Base-by-base conservation (phyloP, 2,888 invertebrate species). In the Orchestes rusci region DNA sequence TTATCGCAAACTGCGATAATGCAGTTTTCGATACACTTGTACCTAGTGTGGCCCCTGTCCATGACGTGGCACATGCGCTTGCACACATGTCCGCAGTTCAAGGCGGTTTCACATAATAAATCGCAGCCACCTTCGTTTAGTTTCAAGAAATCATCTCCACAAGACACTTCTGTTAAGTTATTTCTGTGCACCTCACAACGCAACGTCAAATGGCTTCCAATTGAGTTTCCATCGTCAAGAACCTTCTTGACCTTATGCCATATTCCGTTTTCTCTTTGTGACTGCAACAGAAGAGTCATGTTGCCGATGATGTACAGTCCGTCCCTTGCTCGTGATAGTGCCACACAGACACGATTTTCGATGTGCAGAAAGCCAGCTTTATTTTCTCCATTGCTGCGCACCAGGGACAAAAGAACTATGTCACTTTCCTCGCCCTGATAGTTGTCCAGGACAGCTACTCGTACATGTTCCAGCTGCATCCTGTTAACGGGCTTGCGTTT, bases 391-490 rank as follows among this genome's bases (percentile, higher is more conserved):
- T 86, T 87, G 60, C 81, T 87, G 59, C 89, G 74, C 0, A 89
- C 89, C 10, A 90, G 65, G 0, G 88, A 87, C 47, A 90, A 66
- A 52, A 90, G 72, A 39, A 89, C 80, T 57, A 89, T 84, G 60
- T 79, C 79, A 59, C 76, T 81, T 70, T 87, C 88, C 59, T 86
- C 81, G 0, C 89, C 48, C 69, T 89, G 89, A 58, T 77, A 89
- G 61, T 84, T 86, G 62, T 89, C 88, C 1, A 89, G 80, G 1
- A 79, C 78, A 0, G 78, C 74, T 13, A 84, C 74, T 50, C 73
- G 70, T 4, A 84, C 73, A 28, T 74, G 71, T 17, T 66, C 56
- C 3, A 77, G 64, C 1, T 66, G 45, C 2, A 53, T 18, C 16
- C 10, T 18, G 34, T 48, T 48, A 7, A 15, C 8, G 1, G 33